phyloP scores from a whole-genome alignment of 2,797 vertebrate species.

The Tachyglossus aculeatus region DNA sequence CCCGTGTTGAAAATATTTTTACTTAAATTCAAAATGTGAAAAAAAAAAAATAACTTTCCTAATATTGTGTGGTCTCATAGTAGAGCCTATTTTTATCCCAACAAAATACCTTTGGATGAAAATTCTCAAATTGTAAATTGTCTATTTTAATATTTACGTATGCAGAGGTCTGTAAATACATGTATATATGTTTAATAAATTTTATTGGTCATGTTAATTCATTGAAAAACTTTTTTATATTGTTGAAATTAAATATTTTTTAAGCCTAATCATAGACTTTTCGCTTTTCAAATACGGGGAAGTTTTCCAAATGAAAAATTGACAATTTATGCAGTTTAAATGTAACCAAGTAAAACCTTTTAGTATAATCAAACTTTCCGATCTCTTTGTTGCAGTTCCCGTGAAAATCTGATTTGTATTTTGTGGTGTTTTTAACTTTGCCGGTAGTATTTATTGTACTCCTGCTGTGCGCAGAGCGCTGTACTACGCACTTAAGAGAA shows the following conservation, averaged over 20 bases:
- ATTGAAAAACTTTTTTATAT: slow-evolving; percentile 69
- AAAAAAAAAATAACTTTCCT: slow-evolving; percentile 75
- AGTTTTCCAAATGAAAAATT: slow-evolving; percentile 34
- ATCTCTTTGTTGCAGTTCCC: slow-evolving; percentile 26
- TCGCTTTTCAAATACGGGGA: slow-evolving; percentile 62
- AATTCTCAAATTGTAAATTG: slow-evolving; percentile 96
- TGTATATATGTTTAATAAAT: slow-evolving; percentile 99
- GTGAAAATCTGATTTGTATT: slow-evolving; percentile 34
- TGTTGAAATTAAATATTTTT: slow-evolving; percentile 49
- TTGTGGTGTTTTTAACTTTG: slow-evolving; percentile 48
- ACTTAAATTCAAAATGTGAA: slow-evolving; percentile 83
- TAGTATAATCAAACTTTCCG: slow-evolving; percentile 27
- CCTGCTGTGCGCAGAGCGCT: too few species aligned
- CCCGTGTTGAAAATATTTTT: slow-evolving; percentile 74
- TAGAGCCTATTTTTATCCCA: slow-evolving; percentile 91
- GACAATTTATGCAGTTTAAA: slow-evolving; percentile 43
- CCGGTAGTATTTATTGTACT: too few species aligned
- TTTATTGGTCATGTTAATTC: slow-evolving; percentile 96
- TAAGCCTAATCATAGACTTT: slow-evolving; percentile 61
- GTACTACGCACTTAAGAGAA: too few species aligned
- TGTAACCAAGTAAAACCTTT: slow-evolving; percentile 45
- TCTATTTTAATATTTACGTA: slow-evolving; percentile 99
- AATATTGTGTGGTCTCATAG: slow-evolving; percentile 83
- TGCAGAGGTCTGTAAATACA: slow-evolving; percentile 95
- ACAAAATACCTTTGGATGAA: slow-evolving; percentile 96